Evolutionary conservation across 2,113 vertebrate species (phyloP).

Genomic region (Apeltes quadracus): DNA sequence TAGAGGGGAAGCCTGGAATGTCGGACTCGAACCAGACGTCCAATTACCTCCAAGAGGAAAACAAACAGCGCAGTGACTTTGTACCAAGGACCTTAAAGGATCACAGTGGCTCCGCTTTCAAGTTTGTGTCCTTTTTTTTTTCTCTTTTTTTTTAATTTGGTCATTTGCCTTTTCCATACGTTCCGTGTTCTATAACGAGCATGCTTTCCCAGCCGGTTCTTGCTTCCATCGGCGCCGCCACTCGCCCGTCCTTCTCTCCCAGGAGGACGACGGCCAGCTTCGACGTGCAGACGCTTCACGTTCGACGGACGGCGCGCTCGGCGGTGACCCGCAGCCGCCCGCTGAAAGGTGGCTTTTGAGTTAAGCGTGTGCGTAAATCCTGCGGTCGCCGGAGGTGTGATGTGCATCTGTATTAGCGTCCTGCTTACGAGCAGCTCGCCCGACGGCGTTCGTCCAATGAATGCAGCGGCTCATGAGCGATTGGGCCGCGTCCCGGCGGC

Average conservation of each 20-base stretch:
- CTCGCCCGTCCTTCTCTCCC: conserved; percentile 11
- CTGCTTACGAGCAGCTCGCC: conserved; percentile 61
- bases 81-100: too few species aligned
- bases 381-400: conserved; percentile 50
- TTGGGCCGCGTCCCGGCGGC: conserved; percentile 32
- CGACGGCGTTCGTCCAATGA: conserved; percentile 25
- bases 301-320: conserved; percentile 60
- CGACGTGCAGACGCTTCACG: too few species aligned
- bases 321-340: conserved; percentile 17
- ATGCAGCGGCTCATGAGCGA: conserved; percentile 41
- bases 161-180: conserved; percentile 3
- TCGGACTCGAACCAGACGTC: conserved; percentile 51
- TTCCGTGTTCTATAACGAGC: conserved; percentile 13
- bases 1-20: conserved; percentile 52
- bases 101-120: too few species aligned
- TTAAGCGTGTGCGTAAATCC: conserved; percentile 71
- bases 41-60: conserved; percentile 54
- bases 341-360: conserved; percentile 68
- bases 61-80: too few species aligned
- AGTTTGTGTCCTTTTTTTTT: conserved; percentile 17
- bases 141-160: too few species aligned
- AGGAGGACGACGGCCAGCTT: too few species aligned
- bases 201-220: not conserved
- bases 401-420: conserved; percentile 57
- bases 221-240: not conserved